These are phyloP conservation scores for Schrankia costaestrigalis DNA, from an alignment of 2,888 invertebrate species.

Conservation along the genomic window DNA sequence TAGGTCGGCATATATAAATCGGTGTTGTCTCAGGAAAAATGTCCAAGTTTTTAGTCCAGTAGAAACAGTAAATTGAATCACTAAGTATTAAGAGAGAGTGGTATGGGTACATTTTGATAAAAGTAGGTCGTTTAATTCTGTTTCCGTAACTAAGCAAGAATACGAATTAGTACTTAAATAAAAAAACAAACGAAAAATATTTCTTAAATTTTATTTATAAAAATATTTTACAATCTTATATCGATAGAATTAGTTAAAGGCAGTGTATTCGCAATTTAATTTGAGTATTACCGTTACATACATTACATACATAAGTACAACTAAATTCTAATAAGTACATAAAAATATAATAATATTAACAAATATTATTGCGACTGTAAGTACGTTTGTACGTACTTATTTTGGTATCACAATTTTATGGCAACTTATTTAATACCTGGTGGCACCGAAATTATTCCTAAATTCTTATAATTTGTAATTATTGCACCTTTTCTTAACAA, in stretches of 20 bases:
- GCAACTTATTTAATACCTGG: conserved; percentile 46
- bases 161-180: neutral
- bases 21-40: no score
- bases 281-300: conserved; percentile 67
- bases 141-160: no score
- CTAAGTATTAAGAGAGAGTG: no score
- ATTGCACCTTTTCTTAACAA: neutral
- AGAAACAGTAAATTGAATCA: no score
- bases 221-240: conserved; percentile 57
- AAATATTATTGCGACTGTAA: conserved; percentile 34
- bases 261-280: conserved; percentile 63
- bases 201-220: conserved; percentile 37
- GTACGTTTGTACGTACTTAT: conserved; percentile 36
- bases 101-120: no score
- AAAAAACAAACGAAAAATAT: neutral
- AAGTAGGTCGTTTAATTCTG: no score
- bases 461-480: neutral
- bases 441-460: conserved; percentile 17
- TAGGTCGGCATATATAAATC: no score
- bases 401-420: conserved; percentile 77
- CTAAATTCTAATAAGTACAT: conserved; percentile 29
- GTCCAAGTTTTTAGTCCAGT: no score
- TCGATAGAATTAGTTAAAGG: conserved; percentile 69
- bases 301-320: conserved; percentile 15
- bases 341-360: conserved; percentile 33